A percentile compares a stretch with the other conserved stretches of the same genome.
Conservation (phyloP, 1,140 invertebrate species). For the Lordiphosa collinella region DNA sequence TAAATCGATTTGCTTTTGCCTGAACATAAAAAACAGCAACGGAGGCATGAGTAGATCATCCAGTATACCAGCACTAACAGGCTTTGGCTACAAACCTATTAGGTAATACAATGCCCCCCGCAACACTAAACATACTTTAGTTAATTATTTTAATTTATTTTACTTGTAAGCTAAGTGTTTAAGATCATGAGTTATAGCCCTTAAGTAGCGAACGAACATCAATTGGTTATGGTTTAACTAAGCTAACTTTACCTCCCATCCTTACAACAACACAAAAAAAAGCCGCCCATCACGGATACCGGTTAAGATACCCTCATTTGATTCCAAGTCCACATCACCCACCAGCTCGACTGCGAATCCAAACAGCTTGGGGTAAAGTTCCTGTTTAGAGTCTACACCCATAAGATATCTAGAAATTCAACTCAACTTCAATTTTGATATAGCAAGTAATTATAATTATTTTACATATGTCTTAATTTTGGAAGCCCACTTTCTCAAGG, state of each 20-base stretch:
- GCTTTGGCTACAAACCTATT: conserved; percentile 87
- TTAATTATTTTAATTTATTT: conserved; percentile 25
- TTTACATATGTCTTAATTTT: no score
- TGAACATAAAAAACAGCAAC: conserved; percentile 75
- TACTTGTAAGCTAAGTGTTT: conserved; percentile 9
- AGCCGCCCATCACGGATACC: conserved; percentile 77
- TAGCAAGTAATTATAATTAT: conserved; percentile 62
- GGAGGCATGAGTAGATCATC: conserved; percentile 91
- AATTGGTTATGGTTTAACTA: conserved; percentile 52
- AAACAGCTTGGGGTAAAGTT: conserved; percentile 76
- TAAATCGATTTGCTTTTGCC: conserved; percentile 46
- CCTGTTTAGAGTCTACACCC: neutral
- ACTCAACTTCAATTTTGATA: conserved; percentile 21
- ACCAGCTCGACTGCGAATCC: conserved; percentile 69
- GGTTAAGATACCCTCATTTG: conserved; percentile 71
- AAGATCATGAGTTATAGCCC: neutral
- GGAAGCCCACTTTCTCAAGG: no score
- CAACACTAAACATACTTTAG: conserved; percentile 46
- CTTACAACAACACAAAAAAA: conserved; percentile 2
- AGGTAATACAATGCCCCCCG: conserved; percentile 74
- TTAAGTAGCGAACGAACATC: conserved; percentile 28
- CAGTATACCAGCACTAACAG: conserved; percentile 90
- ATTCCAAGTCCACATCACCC: conserved; percentile 75
- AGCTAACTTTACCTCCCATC: conserved; percentile 46
- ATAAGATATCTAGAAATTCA: conserved; percentile 23